phyloP scores from a whole-genome alignment of 1,140 invertebrate species.

The Meteorus sp. region DNA sequence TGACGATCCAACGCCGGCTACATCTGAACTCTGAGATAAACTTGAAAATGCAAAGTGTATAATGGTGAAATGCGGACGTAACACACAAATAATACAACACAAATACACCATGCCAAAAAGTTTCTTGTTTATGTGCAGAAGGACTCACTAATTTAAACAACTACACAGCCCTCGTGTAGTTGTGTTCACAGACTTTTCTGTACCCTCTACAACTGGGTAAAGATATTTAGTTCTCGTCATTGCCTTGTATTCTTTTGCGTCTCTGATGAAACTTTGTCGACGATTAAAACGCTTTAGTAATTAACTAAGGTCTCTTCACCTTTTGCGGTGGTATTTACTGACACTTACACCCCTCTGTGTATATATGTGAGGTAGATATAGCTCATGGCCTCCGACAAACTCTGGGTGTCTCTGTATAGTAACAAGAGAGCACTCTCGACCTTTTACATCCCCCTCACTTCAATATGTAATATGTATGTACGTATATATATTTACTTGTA shows the following conservation, averaged over 20 bases:
- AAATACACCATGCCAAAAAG: no score
- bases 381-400: background rate
- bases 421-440: background rate
- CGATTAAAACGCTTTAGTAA: slow-evolving; percentile 61
- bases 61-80: no score
- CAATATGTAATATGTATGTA: background rate
- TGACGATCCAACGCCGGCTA: no score
- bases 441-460: slow-evolving; percentile 18
- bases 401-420: background rate
- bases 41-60: no score
- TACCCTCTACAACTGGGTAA: no score
- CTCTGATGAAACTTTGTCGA: slow-evolving; percentile 54
- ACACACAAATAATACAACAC: no score
- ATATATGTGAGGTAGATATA: background rate
- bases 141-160: no score
- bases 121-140: no score
- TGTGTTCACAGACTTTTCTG: slow-evolving; percentile 12
- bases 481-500: no score
- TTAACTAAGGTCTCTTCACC: slow-evolving; percentile 55
- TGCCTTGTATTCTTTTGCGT: slow-evolving; percentile 32
- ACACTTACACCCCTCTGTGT: no score
- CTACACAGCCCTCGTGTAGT: no score
- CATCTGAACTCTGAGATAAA: no score
- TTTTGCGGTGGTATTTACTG: slow-evolving; percentile 47
- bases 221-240: slow-evolving; percentile 31